Evolutionary conservation across 2,888 invertebrate species (phyloP).

Genomic region (Amaurobius ferox): DNA sequence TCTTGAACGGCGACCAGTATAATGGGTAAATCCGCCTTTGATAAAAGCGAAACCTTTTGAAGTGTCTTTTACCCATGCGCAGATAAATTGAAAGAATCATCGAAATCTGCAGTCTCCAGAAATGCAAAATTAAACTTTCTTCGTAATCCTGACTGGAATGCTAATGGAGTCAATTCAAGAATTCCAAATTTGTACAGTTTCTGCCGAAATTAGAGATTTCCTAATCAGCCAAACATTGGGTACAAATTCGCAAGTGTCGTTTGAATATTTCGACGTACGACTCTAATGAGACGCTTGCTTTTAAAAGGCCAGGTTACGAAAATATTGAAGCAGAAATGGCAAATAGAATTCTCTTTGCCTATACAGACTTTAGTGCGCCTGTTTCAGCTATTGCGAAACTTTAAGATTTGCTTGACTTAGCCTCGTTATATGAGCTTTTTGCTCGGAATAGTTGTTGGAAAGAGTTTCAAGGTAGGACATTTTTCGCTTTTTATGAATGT

Average conservation of each 20-base stretch:
- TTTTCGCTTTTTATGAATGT: too few species aligned
- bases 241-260: background rate
- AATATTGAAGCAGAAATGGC: constrained; percentile 1
- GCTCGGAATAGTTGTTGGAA: too few species aligned
- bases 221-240: background rate
- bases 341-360: background rate
- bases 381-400: too few species aligned
- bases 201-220: background rate
- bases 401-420: too few species aligned
- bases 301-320: background rate
- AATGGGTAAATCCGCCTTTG: too few species aligned
- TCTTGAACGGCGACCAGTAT: too few species aligned
- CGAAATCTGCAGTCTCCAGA: background rate
- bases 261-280: background rate
- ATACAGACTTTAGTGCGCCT: too few species aligned
- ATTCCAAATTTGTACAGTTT: background rate
- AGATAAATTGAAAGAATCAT: background rate
- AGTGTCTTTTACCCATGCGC: background rate
- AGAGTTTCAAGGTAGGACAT: too few species aligned
- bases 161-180: background rate
- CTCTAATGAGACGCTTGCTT: background rate
- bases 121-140: background rate
- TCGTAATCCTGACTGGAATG: background rate
- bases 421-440: too few species aligned
- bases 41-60: too few species aligned